Percentiles rank a stretch among this genome's conserved stretches.
phyloP scores from a whole-genome alignment of 2,888 invertebrate species.

The Cataglyphis cursor region DNA sequence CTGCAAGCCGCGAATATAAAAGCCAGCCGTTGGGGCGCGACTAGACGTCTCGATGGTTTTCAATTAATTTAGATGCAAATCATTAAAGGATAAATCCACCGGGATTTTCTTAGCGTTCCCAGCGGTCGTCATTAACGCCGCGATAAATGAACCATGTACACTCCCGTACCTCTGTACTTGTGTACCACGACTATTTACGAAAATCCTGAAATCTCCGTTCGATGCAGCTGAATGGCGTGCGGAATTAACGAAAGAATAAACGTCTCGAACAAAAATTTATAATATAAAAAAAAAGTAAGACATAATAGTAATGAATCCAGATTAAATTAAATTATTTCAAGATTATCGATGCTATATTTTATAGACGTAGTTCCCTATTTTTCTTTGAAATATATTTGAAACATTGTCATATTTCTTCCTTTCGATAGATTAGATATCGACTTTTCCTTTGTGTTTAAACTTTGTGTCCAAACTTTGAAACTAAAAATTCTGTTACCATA shows the following conservation, averaged over 20 bases:
- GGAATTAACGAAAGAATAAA: background rate
- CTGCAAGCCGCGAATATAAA: conserved; percentile 38
- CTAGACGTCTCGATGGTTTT: conserved; percentile 33
- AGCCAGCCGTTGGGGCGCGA: conserved; percentile 34
- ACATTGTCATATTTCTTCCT: background rate
- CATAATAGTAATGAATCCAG: background rate
- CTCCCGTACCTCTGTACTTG: conserved; percentile 65
- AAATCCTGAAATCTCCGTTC: conserved; percentile 62
- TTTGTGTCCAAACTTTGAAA: background rate
- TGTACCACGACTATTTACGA: conserved; percentile 69
- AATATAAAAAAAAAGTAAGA: background rate
- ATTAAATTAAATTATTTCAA: background rate
- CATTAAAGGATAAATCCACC: conserved; percentile 68
- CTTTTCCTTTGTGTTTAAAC: background rate
- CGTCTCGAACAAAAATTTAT: background rate
- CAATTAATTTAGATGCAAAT: conserved; percentile 70
- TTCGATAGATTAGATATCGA: background rate
- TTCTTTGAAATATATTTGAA: background rate
- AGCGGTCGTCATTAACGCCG: conserved; percentile 67
- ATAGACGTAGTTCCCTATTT: too few relatives aligned
- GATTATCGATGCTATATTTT: background rate
- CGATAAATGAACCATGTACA: conserved; percentile 70
- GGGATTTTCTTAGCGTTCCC: conserved; percentile 48
- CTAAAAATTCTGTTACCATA: background rate
- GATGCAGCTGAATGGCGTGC: conserved; percentile 61